Percentiles rank a stretch among this genome's conserved stretches.
Evolutionary conservation across 2,888 invertebrate genomes (phyloP).

Genomic region (Parelbella ahira): DNA sequence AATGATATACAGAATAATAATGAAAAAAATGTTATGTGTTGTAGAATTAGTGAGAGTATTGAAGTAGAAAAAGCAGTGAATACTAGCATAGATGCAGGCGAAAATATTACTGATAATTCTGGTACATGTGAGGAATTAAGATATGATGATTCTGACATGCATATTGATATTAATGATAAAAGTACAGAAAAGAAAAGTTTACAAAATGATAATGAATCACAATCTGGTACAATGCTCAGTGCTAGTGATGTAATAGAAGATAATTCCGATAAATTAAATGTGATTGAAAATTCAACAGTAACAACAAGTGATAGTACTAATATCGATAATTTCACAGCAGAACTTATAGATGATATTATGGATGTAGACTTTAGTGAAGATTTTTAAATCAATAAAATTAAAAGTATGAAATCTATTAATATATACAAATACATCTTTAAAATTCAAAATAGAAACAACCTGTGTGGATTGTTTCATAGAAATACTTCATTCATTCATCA

Average conservation of each 20-base stretch:
- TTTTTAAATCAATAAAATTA: constrained; percentile 40
- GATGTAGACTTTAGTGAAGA: constrained; percentile 66
- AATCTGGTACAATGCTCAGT: no score
- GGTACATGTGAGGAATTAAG: constrained; percentile 3
- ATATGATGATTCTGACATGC: constrained; percentile 12
- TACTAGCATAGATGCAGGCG: no score
- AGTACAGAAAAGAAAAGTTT: constrained; percentile 9
- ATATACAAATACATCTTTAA: no score
- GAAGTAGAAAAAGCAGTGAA: no score
- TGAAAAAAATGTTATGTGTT: no score
- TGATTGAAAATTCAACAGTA: background rate
- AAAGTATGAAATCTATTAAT: no score
- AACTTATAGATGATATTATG: constrained; percentile 39
- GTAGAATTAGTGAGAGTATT: no score
- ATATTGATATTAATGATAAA: constrained; percentile 8
- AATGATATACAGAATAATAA: background rate
- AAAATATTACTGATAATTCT: constrained; percentile 4
- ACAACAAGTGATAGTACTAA: background rate
- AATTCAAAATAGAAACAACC: no score
- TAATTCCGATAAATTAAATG: background rate
- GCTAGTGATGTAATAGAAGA: no score
- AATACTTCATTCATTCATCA: no score
- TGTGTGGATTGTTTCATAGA: no score
- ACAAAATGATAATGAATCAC: constrained; percentile 1
- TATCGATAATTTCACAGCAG: background rate